Percentiles rank a stretch among this genome's conserved stretches.
Evolutionary conservation across 1,140 invertebrate genomes (phyloP).

Genomic region (Vollenhovia emeryi): DNA sequence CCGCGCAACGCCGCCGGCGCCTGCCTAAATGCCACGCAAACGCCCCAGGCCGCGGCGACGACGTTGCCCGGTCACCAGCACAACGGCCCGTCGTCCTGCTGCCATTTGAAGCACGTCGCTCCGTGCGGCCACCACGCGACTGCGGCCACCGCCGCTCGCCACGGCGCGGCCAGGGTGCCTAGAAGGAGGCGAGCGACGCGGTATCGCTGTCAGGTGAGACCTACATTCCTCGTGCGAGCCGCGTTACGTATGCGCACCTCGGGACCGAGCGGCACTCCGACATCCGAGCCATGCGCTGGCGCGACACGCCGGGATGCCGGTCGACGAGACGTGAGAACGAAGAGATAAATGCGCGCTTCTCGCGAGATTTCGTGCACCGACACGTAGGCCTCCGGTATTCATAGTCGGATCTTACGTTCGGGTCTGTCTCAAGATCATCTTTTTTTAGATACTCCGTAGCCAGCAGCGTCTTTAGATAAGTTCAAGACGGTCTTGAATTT

Average conservation of each 20-base stretch:
- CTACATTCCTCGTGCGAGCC: conserved; percentile 51
- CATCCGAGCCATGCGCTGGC: neutral
- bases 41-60: conserved; percentile 41
- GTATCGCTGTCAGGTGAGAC: conserved; percentile 80
- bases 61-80: conserved; percentile 43
- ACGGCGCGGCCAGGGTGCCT: conserved; percentile 77
- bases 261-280: neutral
- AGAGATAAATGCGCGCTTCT: neutral
- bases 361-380: neutral
- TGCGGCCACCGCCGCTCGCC: conserved; percentile 7
- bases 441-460: too few species aligned
- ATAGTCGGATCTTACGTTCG: too few species aligned
- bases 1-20: conserved; percentile 49
- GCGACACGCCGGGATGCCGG: conserved; percentile 1
- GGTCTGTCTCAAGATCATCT: too few species aligned
- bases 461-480: too few species aligned
- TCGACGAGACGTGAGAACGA: neutral
- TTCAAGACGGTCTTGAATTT: too few species aligned
- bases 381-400: too few species aligned
- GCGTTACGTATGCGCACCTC: conserved; percentile 8
- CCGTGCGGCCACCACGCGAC: conserved; percentile 76
- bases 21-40: conserved; percentile 57
- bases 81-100: conserved; percentile 72
- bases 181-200: conserved; percentile 79
- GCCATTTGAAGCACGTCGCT: conserved; percentile 76